Evolutionary conservation across 1,140 invertebrate genomes (phyloP).

Genomic region (Halictus rubicundus): DNA sequence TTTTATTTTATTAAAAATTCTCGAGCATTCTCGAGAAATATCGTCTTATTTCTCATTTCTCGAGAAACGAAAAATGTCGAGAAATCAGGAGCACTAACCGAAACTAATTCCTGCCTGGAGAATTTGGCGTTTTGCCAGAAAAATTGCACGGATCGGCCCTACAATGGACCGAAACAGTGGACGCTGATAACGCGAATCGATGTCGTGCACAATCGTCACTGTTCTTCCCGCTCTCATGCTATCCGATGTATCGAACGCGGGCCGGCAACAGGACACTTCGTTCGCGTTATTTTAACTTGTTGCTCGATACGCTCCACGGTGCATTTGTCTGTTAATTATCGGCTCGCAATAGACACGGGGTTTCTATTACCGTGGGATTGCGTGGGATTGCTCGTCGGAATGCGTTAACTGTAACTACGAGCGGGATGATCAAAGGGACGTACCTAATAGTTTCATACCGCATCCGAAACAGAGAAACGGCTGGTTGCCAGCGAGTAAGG

Average conservation of each 20-base stretch:
- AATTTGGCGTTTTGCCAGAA: constrained; percentile 6
- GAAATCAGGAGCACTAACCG: too few relatives aligned
- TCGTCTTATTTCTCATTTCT: too few relatives aligned
- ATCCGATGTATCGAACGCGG: too few relatives aligned
- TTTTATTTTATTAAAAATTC: too few relatives aligned
- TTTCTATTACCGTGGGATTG: neutral
- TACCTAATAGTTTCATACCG: neutral
- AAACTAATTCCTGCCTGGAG: neutral
- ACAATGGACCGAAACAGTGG: neutral
- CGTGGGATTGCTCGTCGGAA: constrained; percentile 6
- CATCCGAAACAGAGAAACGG: neutral
- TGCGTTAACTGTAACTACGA: neutral
- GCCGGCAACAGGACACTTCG: neutral
- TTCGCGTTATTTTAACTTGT: constrained; percentile 38
- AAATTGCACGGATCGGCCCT: neutral
- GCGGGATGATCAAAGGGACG: constrained; percentile 33
- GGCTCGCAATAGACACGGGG: neutral
- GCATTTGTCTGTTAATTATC: neutral
- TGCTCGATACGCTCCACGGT: neutral
- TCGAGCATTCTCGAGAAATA: too few relatives aligned
- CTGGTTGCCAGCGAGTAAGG: neutral
- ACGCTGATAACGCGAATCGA: constrained; percentile 23
- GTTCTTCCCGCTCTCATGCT: neutral
- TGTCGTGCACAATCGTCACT: neutral
- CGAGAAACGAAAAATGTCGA: too few relatives aligned